Base-by-base conservation (phyloP, 2,113 vertebrate genomes). In the Sinosuthora webbiana region DNA sequence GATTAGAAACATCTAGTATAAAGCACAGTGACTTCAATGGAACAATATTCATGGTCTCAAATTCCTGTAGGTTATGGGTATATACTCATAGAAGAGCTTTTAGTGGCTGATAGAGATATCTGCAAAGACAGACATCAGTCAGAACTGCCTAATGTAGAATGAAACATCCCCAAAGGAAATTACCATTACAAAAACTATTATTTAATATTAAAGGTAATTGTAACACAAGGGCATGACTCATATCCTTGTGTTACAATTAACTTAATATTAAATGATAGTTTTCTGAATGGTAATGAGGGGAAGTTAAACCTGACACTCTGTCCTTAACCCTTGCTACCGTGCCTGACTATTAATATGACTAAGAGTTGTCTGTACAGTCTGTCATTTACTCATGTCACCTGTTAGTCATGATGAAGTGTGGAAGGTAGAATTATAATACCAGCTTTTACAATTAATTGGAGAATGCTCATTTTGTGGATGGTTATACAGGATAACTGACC, bases 121-220 rank as follows among this genome's bases (percentile, higher is more conserved):
- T 90, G 84, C 59, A 80, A 90, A 95, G 92, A 77, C 82, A 97
- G 85, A 77, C 85, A 83, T 94, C 92, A 96, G 87, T 90, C 88
- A 97, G 96, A 94, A 90, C 71, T 95, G 56, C 82, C 25, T 94
- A 71, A 96, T 90, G 65, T 78, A 71, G 68, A 96, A 93, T 64
- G 82, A 97, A 94, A 97, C 68, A 88, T 83, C 60, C 94, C 79
- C 92, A 92, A 94, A 97, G 94, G 93, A 96, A 94, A 97, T 93
- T 96, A 93, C 82, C 83, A 86, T 93, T 93, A 95, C 85, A 91
- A 95, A 97, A 97, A 95, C 94, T 96, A 93, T 96, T 94, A 96
- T 96, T 97, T 97, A 96, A 96, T 96, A 96, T 94, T 94, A 94
- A 95, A 92, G 76, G 88, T 94, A 97, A 94, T 96, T 96, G 94